Percentiles rank a stretch among this genome's conserved stretches.
Conservation (phyloP, 2,797 vertebrate genomes). For the Danionella dracula region DNA sequence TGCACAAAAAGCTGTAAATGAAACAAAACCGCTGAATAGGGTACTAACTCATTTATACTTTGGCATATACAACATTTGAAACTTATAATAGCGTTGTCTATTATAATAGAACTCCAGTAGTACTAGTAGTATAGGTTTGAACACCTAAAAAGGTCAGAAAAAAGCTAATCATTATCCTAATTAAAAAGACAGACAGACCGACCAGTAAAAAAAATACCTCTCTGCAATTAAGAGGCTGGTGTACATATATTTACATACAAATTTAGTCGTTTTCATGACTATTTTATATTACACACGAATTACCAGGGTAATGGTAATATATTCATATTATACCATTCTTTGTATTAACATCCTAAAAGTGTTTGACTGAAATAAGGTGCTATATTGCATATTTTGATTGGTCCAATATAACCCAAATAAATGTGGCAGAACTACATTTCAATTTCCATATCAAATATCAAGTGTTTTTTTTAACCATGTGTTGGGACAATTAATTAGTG, state of each 20-base stretch:
- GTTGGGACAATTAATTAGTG: too few relatives aligned
- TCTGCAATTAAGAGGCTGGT: neutral
- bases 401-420: neutral
- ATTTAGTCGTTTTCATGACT: too few relatives aligned
- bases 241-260: neutral
- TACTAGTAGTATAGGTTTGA: neutral
- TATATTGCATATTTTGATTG: neutral
- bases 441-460: too few relatives aligned
- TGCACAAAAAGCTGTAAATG: conserved; percentile 13
- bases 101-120: conserved; percentile 7
- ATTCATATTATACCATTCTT: neutral
- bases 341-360: too few relatives aligned
- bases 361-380: too few relatives aligned
- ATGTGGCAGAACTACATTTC: too few relatives aligned
- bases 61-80: conserved; percentile 32
- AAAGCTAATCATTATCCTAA: neutral
- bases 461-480: too few relatives aligned
- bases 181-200: too few relatives aligned
- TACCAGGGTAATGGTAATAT: neutral
- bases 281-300: too few relatives aligned
- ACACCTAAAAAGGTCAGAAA: neutral
- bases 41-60: conserved; percentile 24
- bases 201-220: too few relatives aligned
- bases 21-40: conserved; percentile 12
- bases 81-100: neutral